These are phyloP conservation scores for Campoletis sonorensis DNA, from an alignment of 1,140 invertebrate species.

Conservation along the genomic window DNA sequence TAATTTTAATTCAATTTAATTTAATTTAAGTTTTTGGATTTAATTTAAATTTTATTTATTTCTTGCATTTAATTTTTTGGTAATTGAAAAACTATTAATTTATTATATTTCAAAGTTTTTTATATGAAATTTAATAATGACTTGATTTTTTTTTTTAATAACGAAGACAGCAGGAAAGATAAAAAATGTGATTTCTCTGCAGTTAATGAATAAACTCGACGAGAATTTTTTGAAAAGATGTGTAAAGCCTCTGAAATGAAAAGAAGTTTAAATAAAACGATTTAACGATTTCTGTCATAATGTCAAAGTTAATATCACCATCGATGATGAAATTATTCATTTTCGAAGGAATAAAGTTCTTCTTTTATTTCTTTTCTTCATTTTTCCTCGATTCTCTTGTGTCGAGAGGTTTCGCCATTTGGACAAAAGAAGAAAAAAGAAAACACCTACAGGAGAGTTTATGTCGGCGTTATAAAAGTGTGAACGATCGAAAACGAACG, in stretches of 20 bases:
- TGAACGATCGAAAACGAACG: constrained; percentile 21
- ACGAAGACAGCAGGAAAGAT: too few species aligned
- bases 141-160: too few species aligned
- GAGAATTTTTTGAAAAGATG: neutral
- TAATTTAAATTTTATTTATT: too few species aligned
- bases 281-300: constrained; percentile 7
- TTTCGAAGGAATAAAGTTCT: neutral
- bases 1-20: too few species aligned
- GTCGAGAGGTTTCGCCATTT: neutral
- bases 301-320: neutral
- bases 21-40: too few species aligned
- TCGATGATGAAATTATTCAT: neutral
- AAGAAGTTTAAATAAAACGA: neutral
- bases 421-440: neutral
- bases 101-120: too few species aligned
- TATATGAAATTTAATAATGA: too few species aligned
- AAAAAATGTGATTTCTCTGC: too few species aligned
- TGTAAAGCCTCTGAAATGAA: neutral
- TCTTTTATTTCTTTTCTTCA: neutral
- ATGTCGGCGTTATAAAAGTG: constrained; percentile 27
- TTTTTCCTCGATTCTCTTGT: neutral
- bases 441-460: constrained; percentile 17
- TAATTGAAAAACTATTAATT: too few species aligned
- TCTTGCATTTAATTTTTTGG: too few species aligned
- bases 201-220: too few species aligned